Conservation (phyloP, 2,888 invertebrate species). For the Bombylius major region DNA sequence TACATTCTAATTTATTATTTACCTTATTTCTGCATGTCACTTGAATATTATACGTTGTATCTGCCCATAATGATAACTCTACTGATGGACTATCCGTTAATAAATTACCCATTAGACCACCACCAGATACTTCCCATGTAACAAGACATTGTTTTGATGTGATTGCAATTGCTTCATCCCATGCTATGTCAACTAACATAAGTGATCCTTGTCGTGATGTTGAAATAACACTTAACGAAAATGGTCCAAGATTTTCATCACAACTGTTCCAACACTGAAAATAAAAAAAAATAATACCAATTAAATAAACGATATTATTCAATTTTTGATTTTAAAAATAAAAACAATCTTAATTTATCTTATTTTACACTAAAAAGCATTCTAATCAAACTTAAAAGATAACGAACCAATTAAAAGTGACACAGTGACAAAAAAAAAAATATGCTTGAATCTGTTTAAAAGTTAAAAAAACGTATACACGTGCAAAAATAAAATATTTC, state of each 20-base stretch:
- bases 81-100: slow-evolving; percentile 70
- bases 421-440: too few species aligned
- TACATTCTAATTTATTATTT: slow-evolving; percentile 7
- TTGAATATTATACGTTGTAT: slow-evolving; percentile 69
- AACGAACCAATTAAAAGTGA: too few species aligned
- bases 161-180: slow-evolving; percentile 28
- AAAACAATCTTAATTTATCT: too few species aligned
- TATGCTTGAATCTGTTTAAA: too few species aligned
- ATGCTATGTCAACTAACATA: slow-evolving; percentile 25
- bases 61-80: slow-evolving; percentile 67
- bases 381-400: too few species aligned
- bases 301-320: background rate
- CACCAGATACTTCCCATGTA: slow-evolving; percentile 73
- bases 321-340: too few species aligned
- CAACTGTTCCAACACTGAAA: slow-evolving; percentile 29
- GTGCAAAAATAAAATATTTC: too few species aligned
- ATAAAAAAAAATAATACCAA: slow-evolving; percentile 3
- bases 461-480: too few species aligned
- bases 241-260: slow-evolving; percentile 26
- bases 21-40: slow-evolving; percentile 40
- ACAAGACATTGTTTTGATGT: slow-evolving; percentile 50
- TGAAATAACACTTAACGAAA: slow-evolving; percentile 24
- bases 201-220: slow-evolving; percentile 25
- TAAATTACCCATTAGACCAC: slow-evolving; percentile 66
- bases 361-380: too few species aligned